Conservation (phyloP, 2,113 vertebrate species). For the Apus apus region DNA sequence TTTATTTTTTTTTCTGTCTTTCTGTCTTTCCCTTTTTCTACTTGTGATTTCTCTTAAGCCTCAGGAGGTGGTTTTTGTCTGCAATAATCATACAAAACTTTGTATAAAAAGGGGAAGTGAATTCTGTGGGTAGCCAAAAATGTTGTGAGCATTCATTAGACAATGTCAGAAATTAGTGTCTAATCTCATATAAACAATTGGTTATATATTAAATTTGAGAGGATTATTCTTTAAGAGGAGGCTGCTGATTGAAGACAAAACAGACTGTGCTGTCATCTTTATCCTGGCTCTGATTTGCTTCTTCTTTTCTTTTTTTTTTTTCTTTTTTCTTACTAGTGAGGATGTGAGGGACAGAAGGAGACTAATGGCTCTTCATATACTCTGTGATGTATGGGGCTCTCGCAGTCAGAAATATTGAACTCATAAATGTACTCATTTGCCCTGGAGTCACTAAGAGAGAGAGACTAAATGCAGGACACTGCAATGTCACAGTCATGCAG, state of each 20-base stretch:
- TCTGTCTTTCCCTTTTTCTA: neutral
- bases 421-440: slow-evolving; percentile 61
- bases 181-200: neutral
- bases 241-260: neutral
- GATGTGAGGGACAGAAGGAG: slow-evolving; percentile 23
- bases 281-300: neutral
- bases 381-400: slow-evolving; percentile 36
- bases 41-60: neutral
- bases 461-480: slow-evolving; percentile 34
- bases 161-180: neutral
- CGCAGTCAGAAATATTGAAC: slow-evolving; percentile 50
- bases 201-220: neutral
- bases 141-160: neutral
- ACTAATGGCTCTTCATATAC: slow-evolving; percentile 41
- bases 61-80: neutral
- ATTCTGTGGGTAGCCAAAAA: neutral
- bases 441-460: slow-evolving; percentile 42
- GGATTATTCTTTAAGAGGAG: neutral
- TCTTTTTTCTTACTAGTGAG: neutral
- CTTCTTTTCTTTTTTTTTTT: neutral
- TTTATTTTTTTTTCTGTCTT: neutral
- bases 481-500: slow-evolving; percentile 59
- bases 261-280: neutral
- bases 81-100: neutral
- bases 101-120: slow-evolving; percentile 16